A percentile compares a stretch with the other conserved stretches of the same genome.
Evolutionary conservation across 2,888 invertebrate species (phyloP).

Genomic region (Brachypterus glaber): DNA sequence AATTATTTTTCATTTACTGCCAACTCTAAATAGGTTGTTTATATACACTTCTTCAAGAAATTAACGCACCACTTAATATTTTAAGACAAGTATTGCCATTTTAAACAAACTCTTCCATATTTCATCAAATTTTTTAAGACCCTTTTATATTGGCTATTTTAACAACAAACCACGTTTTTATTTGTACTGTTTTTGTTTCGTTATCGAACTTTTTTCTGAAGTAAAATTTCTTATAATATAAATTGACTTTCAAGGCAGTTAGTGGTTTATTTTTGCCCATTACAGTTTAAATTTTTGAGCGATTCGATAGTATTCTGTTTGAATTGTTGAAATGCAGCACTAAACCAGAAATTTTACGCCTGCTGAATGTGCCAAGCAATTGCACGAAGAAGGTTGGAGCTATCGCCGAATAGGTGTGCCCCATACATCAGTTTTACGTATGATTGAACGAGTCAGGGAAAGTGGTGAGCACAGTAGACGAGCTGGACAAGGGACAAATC

Average conservation of each 20-base stretch:
- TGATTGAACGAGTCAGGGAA: no score
- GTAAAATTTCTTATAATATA: background rate
- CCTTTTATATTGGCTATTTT: background rate
- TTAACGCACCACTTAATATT: background rate
- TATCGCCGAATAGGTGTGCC: background rate
- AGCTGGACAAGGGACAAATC: conserved; percentile 5
- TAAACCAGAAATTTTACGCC: background rate
- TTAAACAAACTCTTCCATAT: background rate
- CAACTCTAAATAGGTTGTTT: no score
- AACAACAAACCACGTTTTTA: background rate
- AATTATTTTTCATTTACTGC: no score
- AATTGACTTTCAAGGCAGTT: background rate
- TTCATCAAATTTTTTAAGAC: background rate
- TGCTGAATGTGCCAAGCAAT: no score
- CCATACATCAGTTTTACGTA: no score
- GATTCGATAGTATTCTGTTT: background rate
- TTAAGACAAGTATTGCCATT: background rate
- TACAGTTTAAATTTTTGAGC: background rate
- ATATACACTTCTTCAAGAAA: background rate
- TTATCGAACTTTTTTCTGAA: background rate
- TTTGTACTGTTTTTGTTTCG: background rate
- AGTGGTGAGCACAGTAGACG: no score
- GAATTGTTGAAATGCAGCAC: background rate
- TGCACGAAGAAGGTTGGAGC: no score
- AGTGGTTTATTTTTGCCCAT: background rate